Percentiles rank a stretch among this genome's conserved stretches.
Evolutionary conservation across 1,140 invertebrate genomes (phyloP).

Genomic region (Belonocnema kinseyi): DNA sequence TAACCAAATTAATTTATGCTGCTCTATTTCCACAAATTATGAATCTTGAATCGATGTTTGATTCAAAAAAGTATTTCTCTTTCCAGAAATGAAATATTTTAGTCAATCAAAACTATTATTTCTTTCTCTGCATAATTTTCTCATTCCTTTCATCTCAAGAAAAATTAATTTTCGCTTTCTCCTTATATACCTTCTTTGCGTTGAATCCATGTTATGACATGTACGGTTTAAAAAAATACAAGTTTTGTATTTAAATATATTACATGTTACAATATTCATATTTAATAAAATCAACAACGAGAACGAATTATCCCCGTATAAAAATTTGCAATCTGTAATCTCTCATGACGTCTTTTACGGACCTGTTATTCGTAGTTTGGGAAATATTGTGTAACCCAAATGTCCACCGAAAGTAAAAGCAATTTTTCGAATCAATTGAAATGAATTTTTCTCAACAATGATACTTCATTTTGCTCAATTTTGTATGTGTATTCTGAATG

Average conservation of each 20-base stretch:
- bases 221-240: neutral
- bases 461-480: neutral
- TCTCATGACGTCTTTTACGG: constrained; percentile 1
- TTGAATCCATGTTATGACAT: neutral
- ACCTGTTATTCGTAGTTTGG: neutral
- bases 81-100: neutral
- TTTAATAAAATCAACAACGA: constrained; percentile 4
- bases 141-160: neutral
- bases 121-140: neutral
- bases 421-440: neutral
- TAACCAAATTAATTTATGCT: too few species aligned
- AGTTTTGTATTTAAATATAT: neutral
- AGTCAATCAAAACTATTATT: neutral
- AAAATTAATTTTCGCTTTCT: neutral
- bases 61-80: neutral
- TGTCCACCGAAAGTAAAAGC: constrained; percentile 5
- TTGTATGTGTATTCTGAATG: constrained; percentile 26
- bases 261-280: constrained; percentile 20
- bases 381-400: neutral
- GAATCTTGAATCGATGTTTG: too few species aligned
- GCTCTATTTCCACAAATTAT: too few species aligned
- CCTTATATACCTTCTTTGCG: neutral
- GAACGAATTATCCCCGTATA: constrained; percentile 8
- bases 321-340: constrained; percentile 10
- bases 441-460: neutral